Percentiles rank a stretch among this genome's conserved stretches.
phyloP scores from a whole-genome alignment of 1,140 invertebrate species.

The Samia ricini region DNA sequence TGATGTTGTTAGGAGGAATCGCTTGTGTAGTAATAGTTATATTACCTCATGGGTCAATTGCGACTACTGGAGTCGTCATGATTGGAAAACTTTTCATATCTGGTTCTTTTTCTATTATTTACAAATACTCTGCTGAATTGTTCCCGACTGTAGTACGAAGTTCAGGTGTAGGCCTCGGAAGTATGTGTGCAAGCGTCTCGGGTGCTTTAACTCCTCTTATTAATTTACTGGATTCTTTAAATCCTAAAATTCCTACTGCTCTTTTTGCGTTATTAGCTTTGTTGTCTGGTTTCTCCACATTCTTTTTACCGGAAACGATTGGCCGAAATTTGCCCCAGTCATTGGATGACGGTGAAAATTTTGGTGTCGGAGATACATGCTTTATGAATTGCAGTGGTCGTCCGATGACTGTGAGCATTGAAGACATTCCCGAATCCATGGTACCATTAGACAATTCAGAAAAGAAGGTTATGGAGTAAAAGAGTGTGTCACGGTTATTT shows the following conservation, averaged over 20 bases:
- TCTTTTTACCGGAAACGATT: slow-evolving; percentile 90
- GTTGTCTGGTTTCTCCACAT: slow-evolving; percentile 84
- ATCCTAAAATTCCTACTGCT: slow-evolving; percentile 84
- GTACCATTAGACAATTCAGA: slow-evolving; percentile 55
- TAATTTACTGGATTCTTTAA: slow-evolving; percentile 82
- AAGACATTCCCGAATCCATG: slow-evolving; percentile 65
- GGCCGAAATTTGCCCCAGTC: slow-evolving; percentile 89
- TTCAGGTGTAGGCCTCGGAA: slow-evolving; percentile 90
- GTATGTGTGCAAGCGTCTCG: slow-evolving; percentile 92
- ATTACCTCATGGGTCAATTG: slow-evolving; percentile 79
- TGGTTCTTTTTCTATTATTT: slow-evolving; percentile 90
- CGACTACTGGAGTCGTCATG: slow-evolving; percentile 80
- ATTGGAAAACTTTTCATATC: slow-evolving; percentile 90
- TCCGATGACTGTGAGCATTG: slow-evolving; percentile 84
- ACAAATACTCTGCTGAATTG: slow-evolving; percentile 93
- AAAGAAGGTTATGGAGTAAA: slow-evolving; percentile 38
- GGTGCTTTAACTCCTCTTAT: slow-evolving; percentile 90
- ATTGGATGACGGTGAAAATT: slow-evolving; percentile 90
- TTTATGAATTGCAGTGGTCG: slow-evolving; percentile 89
- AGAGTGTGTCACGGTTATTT: neutral
- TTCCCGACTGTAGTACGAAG: slow-evolving; percentile 92
- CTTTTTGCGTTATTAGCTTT: slow-evolving; percentile 87
- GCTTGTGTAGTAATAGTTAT: slow-evolving; percentile 83
- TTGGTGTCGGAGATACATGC: slow-evolving; percentile 87
- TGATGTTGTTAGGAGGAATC: slow-evolving; percentile 85